phyloP scores from a whole-genome alignment of 37 sponge, comb jelly and placozoan genomes.

The Axinella damicornis region DNA sequence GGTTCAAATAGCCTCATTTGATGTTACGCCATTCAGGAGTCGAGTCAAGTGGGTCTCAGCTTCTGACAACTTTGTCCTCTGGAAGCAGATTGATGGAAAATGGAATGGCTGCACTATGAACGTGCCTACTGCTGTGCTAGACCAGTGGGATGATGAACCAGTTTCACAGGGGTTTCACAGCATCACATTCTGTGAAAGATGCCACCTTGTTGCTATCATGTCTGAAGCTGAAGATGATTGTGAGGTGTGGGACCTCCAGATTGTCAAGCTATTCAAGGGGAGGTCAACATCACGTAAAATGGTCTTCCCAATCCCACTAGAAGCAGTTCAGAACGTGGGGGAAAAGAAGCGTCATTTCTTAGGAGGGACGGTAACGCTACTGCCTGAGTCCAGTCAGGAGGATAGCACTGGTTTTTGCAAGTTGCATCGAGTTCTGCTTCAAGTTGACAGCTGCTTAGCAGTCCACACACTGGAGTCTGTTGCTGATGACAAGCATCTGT shows the following conservation, averaged over 20 bases:
- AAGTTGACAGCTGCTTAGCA: conserved; percentile 36
- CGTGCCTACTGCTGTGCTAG: background rate
- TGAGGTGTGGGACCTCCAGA: conserved; percentile 68
- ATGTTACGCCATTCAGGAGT: conserved; percentile 12
- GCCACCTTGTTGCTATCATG: conserved; percentile 45
- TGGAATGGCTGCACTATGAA: conserved; percentile 44
- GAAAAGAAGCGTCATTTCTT: conserved; percentile 47
- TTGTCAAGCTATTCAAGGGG: conserved; percentile 43
- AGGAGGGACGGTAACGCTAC: conserved; percentile 43
- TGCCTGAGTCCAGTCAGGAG: conserved; percentile 10
- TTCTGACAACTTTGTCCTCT: conserved; percentile 32
- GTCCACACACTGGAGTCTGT: conserved; percentile 44
- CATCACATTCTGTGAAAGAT: conserved; percentile 52
- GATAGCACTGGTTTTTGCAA: conserved; percentile 37
- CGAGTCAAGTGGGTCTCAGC: conserved; percentile 56
- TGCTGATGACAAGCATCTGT: background rate
- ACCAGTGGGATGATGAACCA: conserved; percentile 61
- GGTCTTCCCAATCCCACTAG: conserved; percentile 59
- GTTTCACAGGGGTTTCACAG: conserved; percentile 41
- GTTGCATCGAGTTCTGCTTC: conserved; percentile 38
- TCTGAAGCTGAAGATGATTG: conserved; percentile 62
- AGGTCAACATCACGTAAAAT: conserved; percentile 10
- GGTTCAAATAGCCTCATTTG: conserved; percentile 25
- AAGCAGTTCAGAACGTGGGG: conserved; percentile 16
- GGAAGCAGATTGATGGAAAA: conserved; percentile 59